Percentiles rank a stretch among this genome's conserved stretches.
phyloP scores from a whole-genome alignment of 2,797 vertebrate species.

The Tarsius wallacei region DNA sequence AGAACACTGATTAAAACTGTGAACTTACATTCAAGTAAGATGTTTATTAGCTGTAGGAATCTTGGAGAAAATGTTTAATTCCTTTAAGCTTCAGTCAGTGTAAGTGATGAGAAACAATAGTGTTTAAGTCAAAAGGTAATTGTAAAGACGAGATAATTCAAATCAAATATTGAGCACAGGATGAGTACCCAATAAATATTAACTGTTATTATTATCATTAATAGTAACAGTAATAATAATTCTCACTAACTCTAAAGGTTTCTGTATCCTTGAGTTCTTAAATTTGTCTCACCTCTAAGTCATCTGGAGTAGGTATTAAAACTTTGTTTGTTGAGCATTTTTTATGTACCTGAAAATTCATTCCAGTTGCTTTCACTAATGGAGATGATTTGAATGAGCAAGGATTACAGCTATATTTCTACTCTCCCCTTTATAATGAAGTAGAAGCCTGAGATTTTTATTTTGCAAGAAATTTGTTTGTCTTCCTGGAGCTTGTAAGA shows the following conservation, averaged over 20 bases:
- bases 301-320: background rate
- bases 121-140: background rate
- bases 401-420: background rate
- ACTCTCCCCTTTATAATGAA: background rate
- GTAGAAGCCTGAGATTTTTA: background rate
- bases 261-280: background rate
- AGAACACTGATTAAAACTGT: background rate
- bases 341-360: background rate
- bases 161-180: background rate
- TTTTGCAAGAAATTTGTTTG: background rate
- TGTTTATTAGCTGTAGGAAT: background rate
- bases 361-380: background rate
- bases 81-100: background rate
- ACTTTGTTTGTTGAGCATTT: background rate
- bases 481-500: background rate
- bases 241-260: constrained; percentile 28
- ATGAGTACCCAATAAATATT: background rate
- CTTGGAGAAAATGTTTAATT: background rate
- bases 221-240: background rate
- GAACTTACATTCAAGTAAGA: background rate
- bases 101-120: background rate
- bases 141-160: constrained; percentile 17
- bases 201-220: background rate
- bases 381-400: background rate
- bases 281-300: background rate